Conservation (phyloP, 2,113 vertebrate species). For the Scomber colias region DNA sequence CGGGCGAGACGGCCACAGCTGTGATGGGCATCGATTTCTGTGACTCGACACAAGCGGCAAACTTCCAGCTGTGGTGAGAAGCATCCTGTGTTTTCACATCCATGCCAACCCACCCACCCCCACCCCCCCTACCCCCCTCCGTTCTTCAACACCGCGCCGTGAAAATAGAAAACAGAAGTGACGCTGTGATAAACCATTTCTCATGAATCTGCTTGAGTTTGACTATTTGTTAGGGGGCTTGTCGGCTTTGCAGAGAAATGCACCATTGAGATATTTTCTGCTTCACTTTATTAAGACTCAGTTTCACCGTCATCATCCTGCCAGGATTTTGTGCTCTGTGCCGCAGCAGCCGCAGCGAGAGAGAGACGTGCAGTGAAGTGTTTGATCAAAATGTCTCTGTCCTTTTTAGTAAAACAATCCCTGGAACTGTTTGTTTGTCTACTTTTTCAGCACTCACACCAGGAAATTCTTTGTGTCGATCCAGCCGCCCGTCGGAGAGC, state of each 20-base stretch:
- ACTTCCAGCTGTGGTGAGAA: conserved; percentile 97
- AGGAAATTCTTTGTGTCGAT: conserved; percentile 97
- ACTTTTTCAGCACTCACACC: conserved; percentile 88
- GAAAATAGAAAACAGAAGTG: neutral
- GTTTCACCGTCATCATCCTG: neutral
- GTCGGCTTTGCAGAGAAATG: too few species aligned
- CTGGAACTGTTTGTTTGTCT: neutral
- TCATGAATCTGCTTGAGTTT: neutral
- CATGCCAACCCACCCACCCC: too few species aligned
- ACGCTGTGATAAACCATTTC: neutral
- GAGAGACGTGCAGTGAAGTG: neutral
- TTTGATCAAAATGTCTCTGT: neutral
- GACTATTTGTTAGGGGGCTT: too few species aligned
- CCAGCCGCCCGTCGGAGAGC: conserved; percentile 95
- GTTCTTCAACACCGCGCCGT: neutral
- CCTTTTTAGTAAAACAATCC: neutral
- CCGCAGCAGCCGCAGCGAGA: neutral
- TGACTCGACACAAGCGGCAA: conserved; percentile 96
- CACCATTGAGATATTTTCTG: too few species aligned
- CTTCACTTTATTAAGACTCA: too few species aligned
- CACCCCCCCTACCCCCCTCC: neutral
- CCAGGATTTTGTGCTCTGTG: neutral
- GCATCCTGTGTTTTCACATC: neutral
- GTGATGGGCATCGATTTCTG: conserved; percentile 98
- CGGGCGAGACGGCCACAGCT: conserved; percentile 87